Base-by-base conservation (phyloP, 2,888 invertebrate species). In the Teleiodes luculella region DNA sequence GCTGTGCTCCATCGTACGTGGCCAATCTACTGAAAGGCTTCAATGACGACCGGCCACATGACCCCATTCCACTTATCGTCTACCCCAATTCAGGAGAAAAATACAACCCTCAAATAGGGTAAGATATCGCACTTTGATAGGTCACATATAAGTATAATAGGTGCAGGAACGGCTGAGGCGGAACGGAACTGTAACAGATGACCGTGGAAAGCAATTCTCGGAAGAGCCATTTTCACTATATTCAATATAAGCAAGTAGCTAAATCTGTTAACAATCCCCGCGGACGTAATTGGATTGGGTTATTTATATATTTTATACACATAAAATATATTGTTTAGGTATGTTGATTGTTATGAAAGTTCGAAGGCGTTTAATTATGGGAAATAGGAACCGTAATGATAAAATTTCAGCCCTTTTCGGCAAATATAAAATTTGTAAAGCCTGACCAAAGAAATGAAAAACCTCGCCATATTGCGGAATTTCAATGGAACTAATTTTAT, bases 31-130 rank as follows among this genome's bases (percentile, higher is more conserved):
- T 90, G 62, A 82, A 79, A 63, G 90, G 90, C 47, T 74, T 90
- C 76, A 90, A 90, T 68, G 86, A 86, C 64, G 87, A 88, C 69
- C 78, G 90, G 64, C 86, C 83, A 53, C 77, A 86, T 60, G 78
- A 76, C 53, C 87, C 88, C 50, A 91, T 96, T 56, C 95, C 96
- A 2, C 86, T 97, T 53, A 93, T 98, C 55, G 96, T 95, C 24
- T 98, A 98, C 83, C 97, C 98, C 3, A 98, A 98, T 79, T 97
- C 96, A 68, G 98, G 98, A 51, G 96, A 96, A 81, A 92, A 91
- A 72, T 96, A 95, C 88, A 92, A 92, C 67, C 91, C 93, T 53
- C 90, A 92, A 70, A 91, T 92, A 71, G 92, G 93, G 94, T 93
- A 88, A 86, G 90, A 75, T 56, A 56, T 56, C 53, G 53, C 36